These are phyloP conservation scores for Echeneis naucrates DNA, from an alignment of 2,797 vertebrate genomes.

Conservation along the genomic window DNA sequence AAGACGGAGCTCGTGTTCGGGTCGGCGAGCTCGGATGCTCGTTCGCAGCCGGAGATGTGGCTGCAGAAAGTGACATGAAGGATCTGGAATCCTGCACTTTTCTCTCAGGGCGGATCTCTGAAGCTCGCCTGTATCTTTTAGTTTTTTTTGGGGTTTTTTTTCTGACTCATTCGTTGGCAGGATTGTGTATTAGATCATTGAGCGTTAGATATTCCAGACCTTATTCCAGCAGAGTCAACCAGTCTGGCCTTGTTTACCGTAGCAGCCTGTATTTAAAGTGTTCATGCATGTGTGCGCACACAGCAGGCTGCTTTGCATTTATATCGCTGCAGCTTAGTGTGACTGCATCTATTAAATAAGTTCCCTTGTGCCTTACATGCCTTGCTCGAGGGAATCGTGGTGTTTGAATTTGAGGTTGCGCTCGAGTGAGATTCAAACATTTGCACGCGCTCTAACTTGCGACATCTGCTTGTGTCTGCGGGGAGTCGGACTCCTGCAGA, in stretches of 20 bases:
- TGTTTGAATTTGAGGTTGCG: neutral
- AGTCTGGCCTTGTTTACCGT: conserved; percentile 31
- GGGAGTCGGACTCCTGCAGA: neutral
- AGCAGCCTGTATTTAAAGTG: neutral
- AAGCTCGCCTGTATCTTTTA: conserved; percentile 11
- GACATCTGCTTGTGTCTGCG: neutral
- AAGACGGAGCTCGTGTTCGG: conserved; percentile 54
- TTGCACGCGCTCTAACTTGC: neutral
- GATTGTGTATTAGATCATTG: conserved; percentile 13
- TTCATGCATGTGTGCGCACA: conserved; percentile 1
- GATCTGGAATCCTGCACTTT: conserved; percentile 39
- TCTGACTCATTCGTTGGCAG: conserved; percentile 25
- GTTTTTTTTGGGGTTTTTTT: too few relatives aligned
- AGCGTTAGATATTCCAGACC: conserved; percentile 9
- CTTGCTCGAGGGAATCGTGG: neutral
- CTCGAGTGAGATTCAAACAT: neutral
- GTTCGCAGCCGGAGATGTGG: conserved; percentile 15
- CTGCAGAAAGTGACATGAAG: conserved; percentile 44
- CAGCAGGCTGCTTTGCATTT: conserved; percentile 28
- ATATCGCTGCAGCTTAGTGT: conserved; percentile 3
- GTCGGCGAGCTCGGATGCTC: conserved; percentile 33
- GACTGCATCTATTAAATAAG: neutral
- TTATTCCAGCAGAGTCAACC: conserved; percentile 22
- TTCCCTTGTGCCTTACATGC: neutral
- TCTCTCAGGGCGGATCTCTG: conserved; percentile 30